Percentiles rank a stretch among this genome's conserved stretches.
Evolutionary conservation across 2,797 vertebrate species (phyloP).

Genomic region (Chiloscyllium punctatum): DNA sequence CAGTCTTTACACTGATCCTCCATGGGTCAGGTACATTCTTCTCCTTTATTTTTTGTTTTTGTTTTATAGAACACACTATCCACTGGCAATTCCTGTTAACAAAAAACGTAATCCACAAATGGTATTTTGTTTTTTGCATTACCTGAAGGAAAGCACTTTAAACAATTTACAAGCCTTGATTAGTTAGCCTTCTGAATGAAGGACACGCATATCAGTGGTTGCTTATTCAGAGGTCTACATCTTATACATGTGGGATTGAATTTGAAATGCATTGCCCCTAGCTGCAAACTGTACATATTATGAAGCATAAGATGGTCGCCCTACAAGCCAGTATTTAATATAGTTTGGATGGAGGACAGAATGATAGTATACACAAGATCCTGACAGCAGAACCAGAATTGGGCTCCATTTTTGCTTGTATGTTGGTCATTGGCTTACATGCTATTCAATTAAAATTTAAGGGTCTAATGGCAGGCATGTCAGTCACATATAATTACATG

Average conservation of each 20-base stretch:
- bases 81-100: background rate
- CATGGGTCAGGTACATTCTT: background rate
- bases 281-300: background rate
- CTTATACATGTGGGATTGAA: background rate
- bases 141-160: no score
- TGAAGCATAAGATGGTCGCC: background rate
- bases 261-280: background rate
- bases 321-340: background rate
- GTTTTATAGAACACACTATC: background rate
- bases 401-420: no score
- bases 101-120: background rate
- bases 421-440: no score
- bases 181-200: background rate
- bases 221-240: background rate
- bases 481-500: no score
- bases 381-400: no score
- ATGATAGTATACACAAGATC: no score
- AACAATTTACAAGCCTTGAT: background rate
- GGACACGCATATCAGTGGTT: background rate
- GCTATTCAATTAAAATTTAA: no score
- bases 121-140: background rate
- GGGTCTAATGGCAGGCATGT: no score
- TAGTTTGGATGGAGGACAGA: no score
- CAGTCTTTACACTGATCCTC: background rate
- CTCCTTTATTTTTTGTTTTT: background rate